phyloP scores from a whole-genome alignment of 2,113 vertebrate species.

The Sphaerodactylus townsendi region DNA sequence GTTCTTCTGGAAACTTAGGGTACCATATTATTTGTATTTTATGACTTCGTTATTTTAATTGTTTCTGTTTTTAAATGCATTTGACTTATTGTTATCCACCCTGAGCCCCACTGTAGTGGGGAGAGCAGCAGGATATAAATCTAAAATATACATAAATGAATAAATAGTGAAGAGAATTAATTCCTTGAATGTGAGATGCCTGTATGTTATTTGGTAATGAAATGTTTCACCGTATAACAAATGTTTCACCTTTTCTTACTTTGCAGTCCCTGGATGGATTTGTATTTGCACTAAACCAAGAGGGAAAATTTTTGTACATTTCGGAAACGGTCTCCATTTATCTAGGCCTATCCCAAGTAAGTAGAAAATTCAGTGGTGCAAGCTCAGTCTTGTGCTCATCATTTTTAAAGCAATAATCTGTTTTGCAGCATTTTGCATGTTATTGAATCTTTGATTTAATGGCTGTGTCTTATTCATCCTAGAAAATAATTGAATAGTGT shows the following conservation, averaged over 20 bases:
- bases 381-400: slow-evolving; percentile 15
- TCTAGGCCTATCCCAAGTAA: slow-evolving; percentile 98
- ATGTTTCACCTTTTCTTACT: slow-evolving; percentile 46
- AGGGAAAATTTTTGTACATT: slow-evolving; percentile 99
- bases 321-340: slow-evolving; percentile 99
- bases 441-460: slow-evolving; percentile 53
- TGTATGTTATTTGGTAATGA: slow-evolving; percentile 40
- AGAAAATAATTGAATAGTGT: slow-evolving; percentile 38
- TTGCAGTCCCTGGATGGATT: slow-evolving; percentile 97
- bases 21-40: too few species aligned
- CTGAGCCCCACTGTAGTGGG: too few species aligned
- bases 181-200: slow-evolving; percentile 8
- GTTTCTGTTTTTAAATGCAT: too few species aligned
- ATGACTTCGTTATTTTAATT: too few species aligned
- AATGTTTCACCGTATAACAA: slow-evolving; percentile 16
- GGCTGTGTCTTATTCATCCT: slow-evolving; percentile 40
- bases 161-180: slow-evolving; percentile 28
- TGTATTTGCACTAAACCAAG: slow-evolving; percentile 99
- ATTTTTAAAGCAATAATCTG: slow-evolving; percentile 38
- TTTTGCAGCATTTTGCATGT: slow-evolving; percentile 53
- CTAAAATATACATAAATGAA: too few species aligned
- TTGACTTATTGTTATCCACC: too few species aligned
- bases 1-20: too few species aligned
- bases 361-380: slow-evolving; percentile 63
- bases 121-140: too few species aligned